Percentiles rank a stretch among this genome's conserved stretches.
Conservation (phyloP, 2,888 invertebrate species). For the Chorisops tibialis region DNA sequence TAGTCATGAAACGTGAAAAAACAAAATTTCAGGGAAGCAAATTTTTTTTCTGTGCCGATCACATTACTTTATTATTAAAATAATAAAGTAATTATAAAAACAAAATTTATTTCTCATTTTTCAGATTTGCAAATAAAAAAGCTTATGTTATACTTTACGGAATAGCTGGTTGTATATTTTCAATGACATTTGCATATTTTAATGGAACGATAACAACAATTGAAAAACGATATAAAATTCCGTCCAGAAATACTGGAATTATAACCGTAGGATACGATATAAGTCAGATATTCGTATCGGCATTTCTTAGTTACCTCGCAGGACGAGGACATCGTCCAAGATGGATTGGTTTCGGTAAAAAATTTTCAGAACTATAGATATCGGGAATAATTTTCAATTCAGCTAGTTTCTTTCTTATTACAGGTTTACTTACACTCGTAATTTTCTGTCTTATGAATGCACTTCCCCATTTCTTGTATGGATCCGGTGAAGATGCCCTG, state of each 20-base stretch:
- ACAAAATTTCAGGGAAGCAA: too few species aligned
- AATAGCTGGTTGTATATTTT: slow-evolving; percentile 64
- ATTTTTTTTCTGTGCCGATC: too few species aligned
- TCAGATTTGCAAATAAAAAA: slow-evolving; percentile 52
- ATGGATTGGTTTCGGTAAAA: slow-evolving; percentile 63
- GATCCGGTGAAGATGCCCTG: slow-evolving; percentile 65
- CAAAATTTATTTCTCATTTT: not conserved
- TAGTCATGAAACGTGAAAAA: too few species aligned
- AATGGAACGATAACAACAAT: slow-evolving; percentile 72
- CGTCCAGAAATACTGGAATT: slow-evolving; percentile 67
- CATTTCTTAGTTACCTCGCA: slow-evolving; percentile 66
- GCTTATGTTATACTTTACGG: slow-evolving; percentile 61
- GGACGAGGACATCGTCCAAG: slow-evolving; percentile 68
- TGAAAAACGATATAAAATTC: slow-evolving; percentile 70
- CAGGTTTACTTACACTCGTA: slow-evolving; percentile 58
- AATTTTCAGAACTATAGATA: not conserved
- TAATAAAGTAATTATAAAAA: not conserved
- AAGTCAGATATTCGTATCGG: slow-evolving; percentile 65
- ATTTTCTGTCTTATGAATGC: slow-evolving; percentile 65
- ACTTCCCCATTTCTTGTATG: slow-evolving; percentile 66
- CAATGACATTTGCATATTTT: slow-evolving; percentile 68
- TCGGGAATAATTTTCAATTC: not conserved
- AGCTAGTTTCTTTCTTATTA: not conserved
- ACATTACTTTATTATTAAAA: too few species aligned
- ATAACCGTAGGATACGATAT: slow-evolving; percentile 73